A percentile compares a stretch with the other conserved stretches of the same genome.
These are phyloP conservation scores for Brachionus manjavacas DNA, from an alignment of 1,140 invertebrate genomes.

Conservation along the genomic window DNA sequence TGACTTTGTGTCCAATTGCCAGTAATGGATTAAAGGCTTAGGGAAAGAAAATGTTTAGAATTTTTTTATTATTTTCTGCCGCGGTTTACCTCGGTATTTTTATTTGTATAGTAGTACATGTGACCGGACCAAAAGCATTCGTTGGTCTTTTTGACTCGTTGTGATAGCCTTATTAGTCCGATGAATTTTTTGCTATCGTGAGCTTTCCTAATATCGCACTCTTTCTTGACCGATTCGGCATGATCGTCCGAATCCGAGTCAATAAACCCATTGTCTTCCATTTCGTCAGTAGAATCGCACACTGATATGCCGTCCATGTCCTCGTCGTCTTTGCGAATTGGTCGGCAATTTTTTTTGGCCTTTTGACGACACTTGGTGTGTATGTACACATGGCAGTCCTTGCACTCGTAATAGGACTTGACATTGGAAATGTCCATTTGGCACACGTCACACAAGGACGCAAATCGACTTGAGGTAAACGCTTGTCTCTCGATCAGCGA, in stretches of 20 bases:
- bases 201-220: not conserved
- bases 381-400: slow-evolving; percentile 13
- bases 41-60: too few relatives aligned
- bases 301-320: not conserved
- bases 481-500: slow-evolving; percentile 1
- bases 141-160: slow-evolving; percentile 33
- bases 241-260: not conserved
- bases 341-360: slow-evolving; percentile 29
- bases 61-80: not conserved
- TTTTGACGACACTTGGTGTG: slow-evolving; percentile 25
- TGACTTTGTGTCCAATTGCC: slow-evolving; percentile 40
- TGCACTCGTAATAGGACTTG: not conserved
- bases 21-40: slow-evolving; percentile 29
- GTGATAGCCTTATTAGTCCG: not conserved
- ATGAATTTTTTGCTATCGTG: not conserved
- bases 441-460: not conserved
- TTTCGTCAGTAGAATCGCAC: not conserved
- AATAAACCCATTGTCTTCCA: not conserved
- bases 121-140: slow-evolving; percentile 38
- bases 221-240: not conserved
- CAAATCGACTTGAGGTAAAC: slow-evolving; percentile 2
- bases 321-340: not conserved
- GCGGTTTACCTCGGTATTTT: slow-evolving; percentile 23
- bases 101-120: slow-evolving; percentile 24
- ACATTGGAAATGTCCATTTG: not conserved